phyloP scores from a whole-genome alignment of 2,113 vertebrate genomes.

The Ceuthmochares aereus region DNA sequence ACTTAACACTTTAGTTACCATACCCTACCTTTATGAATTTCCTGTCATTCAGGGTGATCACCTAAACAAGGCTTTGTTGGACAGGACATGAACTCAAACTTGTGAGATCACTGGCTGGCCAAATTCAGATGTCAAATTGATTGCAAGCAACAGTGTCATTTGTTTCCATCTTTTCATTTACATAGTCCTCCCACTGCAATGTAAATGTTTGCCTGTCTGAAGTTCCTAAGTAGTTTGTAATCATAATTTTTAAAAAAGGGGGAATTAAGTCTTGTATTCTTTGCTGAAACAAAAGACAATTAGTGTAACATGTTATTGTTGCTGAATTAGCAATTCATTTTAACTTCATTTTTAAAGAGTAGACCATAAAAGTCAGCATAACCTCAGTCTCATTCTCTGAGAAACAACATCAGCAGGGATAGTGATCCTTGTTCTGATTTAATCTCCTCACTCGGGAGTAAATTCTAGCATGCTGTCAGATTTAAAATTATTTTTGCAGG shows the following conservation, averaged over 20 bases:
- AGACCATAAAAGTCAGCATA: background rate
- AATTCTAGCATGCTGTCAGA: constrained; percentile 23
- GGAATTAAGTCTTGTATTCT: background rate
- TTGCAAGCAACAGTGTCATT: background rate
- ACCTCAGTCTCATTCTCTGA: background rate
- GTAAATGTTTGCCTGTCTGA: constrained; percentile 37
- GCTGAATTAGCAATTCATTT: background rate
- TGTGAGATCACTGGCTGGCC: background rate
- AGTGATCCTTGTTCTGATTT: constrained; percentile 10
- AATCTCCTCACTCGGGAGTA: background rate
- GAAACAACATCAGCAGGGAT: background rate
- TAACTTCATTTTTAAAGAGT: constrained; percentile 3
- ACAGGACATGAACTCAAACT: background rate
- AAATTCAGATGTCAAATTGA: background rate
- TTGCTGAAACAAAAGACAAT: background rate
- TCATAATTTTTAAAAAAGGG: background rate
- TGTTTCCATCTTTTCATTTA: constrained; percentile 2
- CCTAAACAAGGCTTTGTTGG: constrained; percentile 33
- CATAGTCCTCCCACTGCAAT: background rate
- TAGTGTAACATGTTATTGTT: background rate
- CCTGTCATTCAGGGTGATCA: constrained; percentile 64
- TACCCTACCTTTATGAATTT: constrained; percentile 63
- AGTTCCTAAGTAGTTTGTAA: background rate
- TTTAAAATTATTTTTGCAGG: constrained; percentile 5
- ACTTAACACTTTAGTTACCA: constrained; percentile 56